A percentile compares a stretch with the other conserved stretches of the same genome.
These are phyloP conservation scores for Syritta pipiens DNA, from an alignment of 2,888 invertebrate species.

Conservation along the genomic window DNA sequence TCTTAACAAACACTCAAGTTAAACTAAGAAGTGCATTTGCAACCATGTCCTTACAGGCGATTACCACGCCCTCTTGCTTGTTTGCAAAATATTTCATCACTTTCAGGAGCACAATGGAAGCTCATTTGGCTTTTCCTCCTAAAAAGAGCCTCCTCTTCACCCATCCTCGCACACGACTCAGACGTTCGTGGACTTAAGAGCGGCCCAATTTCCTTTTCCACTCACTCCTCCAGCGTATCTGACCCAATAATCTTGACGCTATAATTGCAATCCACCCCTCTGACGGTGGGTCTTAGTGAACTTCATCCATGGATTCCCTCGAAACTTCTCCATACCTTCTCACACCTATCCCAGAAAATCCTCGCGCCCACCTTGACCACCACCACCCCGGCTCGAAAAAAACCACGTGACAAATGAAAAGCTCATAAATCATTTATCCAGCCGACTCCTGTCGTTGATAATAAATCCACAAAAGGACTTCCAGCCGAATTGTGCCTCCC, in stretches of 20 bases:
- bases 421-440: constrained; percentile 43
- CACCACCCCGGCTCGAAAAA: too few relatives aligned
- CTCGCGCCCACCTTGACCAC: too few relatives aligned
- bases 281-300: too few relatives aligned
- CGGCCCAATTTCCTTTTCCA: not conserved
- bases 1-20: too few relatives aligned
- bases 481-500: not conserved
- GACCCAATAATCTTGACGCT: constrained; percentile 26
- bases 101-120: not conserved
- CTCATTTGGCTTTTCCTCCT: not conserved
- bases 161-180: too few relatives aligned
- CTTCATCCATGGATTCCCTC: too few relatives aligned
- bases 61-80: not conserved
- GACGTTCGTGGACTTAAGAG: too few relatives aligned
- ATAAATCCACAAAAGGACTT: constrained; percentile 26
- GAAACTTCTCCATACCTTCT: too few relatives aligned
- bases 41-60: too few relatives aligned
- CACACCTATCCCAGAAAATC: too few relatives aligned
- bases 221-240: constrained; percentile 2
- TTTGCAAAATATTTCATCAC: constrained; percentile 4
- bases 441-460: constrained; percentile 23
- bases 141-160: too few relatives aligned
- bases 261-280: constrained; percentile 20
- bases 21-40: too few relatives aligned
- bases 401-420: constrained; percentile 44